Base-by-base conservation (phyloP, 1,140 invertebrate species). In the Megathymus violae region DNA sequence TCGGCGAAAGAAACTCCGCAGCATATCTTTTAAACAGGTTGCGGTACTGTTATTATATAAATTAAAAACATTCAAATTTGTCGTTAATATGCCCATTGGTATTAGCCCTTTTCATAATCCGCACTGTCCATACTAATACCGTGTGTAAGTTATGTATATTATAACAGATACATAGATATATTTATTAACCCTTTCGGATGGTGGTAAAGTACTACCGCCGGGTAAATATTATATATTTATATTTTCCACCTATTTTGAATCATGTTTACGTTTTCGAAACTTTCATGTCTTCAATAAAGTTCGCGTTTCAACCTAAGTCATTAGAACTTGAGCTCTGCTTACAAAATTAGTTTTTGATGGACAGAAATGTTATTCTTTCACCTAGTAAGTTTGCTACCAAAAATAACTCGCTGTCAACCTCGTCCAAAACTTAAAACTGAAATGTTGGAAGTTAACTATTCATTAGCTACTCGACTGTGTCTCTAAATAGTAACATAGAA, bases 371-470 rank as follows among this genome's bases (percentile, higher is more conserved):
- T 87, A 76, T 81, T 85, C 69, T 77, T 86, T 78, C 66, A 60
- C 65, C 77, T 78, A 73, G 80, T 87, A 77, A 81, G 70, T 67
- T 43, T 52, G 61, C 44, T 59, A 60, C 67, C 76, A 56, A 81
- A 88, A 88, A 83, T 83, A 85, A 71, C 70, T 41, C 58, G 16
- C 71, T 80, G 80, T 80, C 81, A 69, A 72, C 82, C 56, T n/a
- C 59, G 63, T 77, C 60, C 64, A 77, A 81, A 87, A 88, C 76
- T 80, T 79, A 76, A 85, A 64, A 85, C 79, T 82, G 75, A 83
- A 82, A 86, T 77, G 77, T 81, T 76, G 73, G 74, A 76, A 71
- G 59, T 67, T 65, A 64, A 64, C 19, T 66, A 76, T 74, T 69
- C 67, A 73, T 73, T 68, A 66, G 46, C 27, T 38, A 17, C 27